Evolutionary conservation across 92 coral and sea anemone species (phyloP).

Genomic region (Palythoa caribaeorum): DNA sequence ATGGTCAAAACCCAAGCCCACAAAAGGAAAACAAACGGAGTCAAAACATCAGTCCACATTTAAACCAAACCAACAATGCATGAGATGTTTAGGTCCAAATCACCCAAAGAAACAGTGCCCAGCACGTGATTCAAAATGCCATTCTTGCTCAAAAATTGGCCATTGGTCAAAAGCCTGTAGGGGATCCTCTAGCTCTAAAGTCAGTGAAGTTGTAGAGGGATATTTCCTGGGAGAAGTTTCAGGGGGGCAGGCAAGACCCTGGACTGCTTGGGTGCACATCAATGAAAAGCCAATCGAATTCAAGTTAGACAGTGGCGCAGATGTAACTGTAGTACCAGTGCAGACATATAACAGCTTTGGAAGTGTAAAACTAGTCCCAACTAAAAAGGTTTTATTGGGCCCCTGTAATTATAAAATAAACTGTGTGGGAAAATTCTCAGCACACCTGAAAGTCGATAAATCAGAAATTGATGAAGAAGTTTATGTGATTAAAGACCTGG

Average conservation of each 20-base stretch:
- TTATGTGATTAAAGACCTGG: slow-evolving; percentile 52
- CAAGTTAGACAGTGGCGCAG: slow-evolving; percentile 67
- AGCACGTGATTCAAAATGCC: too few species aligned
- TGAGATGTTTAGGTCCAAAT: too few species aligned
- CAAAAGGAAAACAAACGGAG: slow-evolving; percentile 22
- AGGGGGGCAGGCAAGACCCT: slow-evolving; percentile 29
- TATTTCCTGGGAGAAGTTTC: slow-evolving; percentile 49
- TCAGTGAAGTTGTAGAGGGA: slow-evolving; percentile 44
- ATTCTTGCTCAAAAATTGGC: slow-evolving; percentile 33
- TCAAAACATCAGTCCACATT: background rate
- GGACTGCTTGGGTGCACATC: slow-evolving; percentile 34
- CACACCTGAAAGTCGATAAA: slow-evolving; percentile 33
- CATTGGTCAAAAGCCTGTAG: slow-evolving; percentile 49
- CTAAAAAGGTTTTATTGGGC: slow-evolving; percentile 54
- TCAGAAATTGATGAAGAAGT: slow-evolving; percentile 34
- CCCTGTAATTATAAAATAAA: slow-evolving; percentile 59
- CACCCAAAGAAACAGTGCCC: too few species aligned
- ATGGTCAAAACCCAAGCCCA: background rate
- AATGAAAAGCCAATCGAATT: slow-evolving; percentile 45
- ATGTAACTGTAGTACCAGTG: slow-evolving; percentile 64
- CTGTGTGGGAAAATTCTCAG: slow-evolving; percentile 56
- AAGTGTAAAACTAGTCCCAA: slow-evolving; percentile 31
- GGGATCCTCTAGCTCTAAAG: slow-evolving; percentile 6
- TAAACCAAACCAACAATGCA: background rate
- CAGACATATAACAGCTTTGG: slow-evolving; percentile 24